Percentiles rank a stretch among this genome's conserved stretches.
These are phyloP conservation scores for Chironomus tentans DNA, from an alignment of 2,888 invertebrate genomes.

Conservation along the genomic window DNA sequence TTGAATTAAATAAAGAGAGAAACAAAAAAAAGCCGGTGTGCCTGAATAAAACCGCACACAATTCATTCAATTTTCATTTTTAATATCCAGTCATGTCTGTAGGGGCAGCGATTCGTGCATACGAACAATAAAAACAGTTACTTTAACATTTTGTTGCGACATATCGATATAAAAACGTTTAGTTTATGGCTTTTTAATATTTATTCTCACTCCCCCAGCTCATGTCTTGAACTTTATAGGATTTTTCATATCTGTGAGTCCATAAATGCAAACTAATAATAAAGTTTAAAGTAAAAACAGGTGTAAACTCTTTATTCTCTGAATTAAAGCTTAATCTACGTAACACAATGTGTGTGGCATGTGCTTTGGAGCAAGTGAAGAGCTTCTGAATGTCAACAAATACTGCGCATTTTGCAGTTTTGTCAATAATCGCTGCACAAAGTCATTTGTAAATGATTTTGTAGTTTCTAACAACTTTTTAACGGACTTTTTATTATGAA, in stretches of 20 bases:
- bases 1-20: too few relatives aligned
- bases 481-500: too few relatives aligned
- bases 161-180: conserved; percentile 11
- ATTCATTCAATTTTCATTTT: background rate
- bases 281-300: background rate
- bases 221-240: too few relatives aligned
- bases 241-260: background rate
- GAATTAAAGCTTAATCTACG: background rate
- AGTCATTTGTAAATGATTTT: too few relatives aligned
- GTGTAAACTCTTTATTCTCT: background rate
- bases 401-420: too few relatives aligned
- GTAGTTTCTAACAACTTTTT: too few relatives aligned
- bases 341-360: background rate
- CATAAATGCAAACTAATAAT: background rate
- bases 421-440: too few relatives aligned
- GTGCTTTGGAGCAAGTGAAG: background rate
- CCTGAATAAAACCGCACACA: too few relatives aligned
- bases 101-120: background rate
- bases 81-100: background rate
- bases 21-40: too few relatives aligned
- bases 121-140: background rate
- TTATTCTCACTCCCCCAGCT: background rate
- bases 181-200: conserved; percentile 15
- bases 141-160: background rate
- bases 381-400: too few relatives aligned